These are phyloP conservation scores for Oligia fasciuncula DNA, from an alignment of 2,888 invertebrate genomes.

Conservation along the genomic window DNA sequence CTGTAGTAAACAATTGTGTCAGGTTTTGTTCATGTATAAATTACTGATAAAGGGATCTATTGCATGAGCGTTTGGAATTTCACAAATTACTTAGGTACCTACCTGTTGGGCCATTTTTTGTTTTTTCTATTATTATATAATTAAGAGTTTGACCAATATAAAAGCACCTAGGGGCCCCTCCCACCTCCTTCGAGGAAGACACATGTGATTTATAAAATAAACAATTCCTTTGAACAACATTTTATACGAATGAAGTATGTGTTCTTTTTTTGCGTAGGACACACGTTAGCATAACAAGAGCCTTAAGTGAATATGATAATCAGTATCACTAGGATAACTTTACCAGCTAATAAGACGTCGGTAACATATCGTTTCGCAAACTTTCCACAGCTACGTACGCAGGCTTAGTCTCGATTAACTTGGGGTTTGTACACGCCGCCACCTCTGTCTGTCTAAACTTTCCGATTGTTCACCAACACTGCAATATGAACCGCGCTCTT, in stretches of 20 bases:
- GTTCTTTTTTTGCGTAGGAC: neutral
- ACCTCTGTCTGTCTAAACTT: constrained; percentile 77
- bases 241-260: neutral
- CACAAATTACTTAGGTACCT: neutral
- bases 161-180: neutral
- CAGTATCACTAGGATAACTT: neutral
- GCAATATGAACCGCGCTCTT: constrained; percentile 70
- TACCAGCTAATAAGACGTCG: constrained; percentile 19
- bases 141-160: neutral
- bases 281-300: neutral
- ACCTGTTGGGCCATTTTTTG: neutral
- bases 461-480: constrained; percentile 73
- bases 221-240: neutral
- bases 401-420: constrained; percentile 77
- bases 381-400: constrained; percentile 59
- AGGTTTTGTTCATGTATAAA: constrained; percentile 48
- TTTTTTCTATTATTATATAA: no score
- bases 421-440: constrained; percentile 76
- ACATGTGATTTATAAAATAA: neutral
- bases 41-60: constrained; percentile 37
- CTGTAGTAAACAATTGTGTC: constrained; percentile 64
- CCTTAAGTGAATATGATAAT: neutral
- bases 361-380: constrained; percentile 47
- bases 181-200: neutral
- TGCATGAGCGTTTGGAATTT: constrained; percentile 22